A percentile compares a stretch with the other conserved stretches of the same genome.
phyloP scores from a whole-genome alignment of 2,113 vertebrate species.

The Antigone vipio region DNA sequence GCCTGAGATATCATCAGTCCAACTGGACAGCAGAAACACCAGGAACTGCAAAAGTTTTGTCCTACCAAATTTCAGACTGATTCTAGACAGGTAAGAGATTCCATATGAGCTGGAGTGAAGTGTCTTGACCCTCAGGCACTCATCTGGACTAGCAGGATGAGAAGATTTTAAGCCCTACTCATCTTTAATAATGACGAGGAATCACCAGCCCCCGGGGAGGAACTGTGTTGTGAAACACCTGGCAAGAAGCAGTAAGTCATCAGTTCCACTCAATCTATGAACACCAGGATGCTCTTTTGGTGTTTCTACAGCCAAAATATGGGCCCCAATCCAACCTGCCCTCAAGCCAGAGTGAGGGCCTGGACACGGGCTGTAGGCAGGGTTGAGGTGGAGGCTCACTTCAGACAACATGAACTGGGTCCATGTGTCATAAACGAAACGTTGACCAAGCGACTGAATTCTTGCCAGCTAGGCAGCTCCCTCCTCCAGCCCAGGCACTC shows the following conservation, averaged over 20 bases:
- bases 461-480: neutral
- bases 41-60: neutral
- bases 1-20: neutral
- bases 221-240: neutral
- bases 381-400: neutral
- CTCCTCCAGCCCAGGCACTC: neutral
- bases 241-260: neutral
- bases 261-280: neutral
- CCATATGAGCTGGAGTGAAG: neutral
- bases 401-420: neutral
- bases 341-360: neutral
- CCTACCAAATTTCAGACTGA: neutral
- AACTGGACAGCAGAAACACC: neutral
- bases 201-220: fast-evolving
- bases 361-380: neutral
- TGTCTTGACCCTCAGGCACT: neutral
- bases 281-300: neutral
- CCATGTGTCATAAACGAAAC: neutral
- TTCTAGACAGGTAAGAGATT: neutral
- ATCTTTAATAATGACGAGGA: fast-evolving
- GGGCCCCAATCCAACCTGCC: neutral
- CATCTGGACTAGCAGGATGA: neutral
- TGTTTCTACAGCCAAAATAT: neutral
- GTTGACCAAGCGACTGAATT: fast-evolving
- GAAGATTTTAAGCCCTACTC: neutral